A percentile compares a stretch with the other conserved stretches of the same genome.
These are phyloP conservation scores for Oceanodroma leucorhoa DNA, from an alignment of 2,797 vertebrate species.

Conservation along the genomic window DNA sequence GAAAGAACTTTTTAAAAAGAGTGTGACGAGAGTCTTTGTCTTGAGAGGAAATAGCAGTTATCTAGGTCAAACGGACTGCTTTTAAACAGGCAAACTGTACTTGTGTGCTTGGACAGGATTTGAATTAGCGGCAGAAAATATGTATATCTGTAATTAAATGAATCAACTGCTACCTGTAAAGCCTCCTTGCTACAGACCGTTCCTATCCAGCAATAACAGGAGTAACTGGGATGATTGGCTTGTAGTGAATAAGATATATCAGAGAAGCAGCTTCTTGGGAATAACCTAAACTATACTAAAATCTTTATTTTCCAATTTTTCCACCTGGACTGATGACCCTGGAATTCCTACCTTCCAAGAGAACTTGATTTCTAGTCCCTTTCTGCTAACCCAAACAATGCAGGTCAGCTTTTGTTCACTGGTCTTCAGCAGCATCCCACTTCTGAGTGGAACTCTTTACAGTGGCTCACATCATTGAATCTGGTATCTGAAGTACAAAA, in stretches of 20 bases:
- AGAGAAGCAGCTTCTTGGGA: not conserved
- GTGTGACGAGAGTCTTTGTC: not conserved
- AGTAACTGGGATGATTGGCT: not conserved
- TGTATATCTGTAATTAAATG: not conserved
- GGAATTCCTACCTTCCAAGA: not conserved
- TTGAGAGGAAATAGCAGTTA: not conserved
- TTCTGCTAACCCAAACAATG: not conserved
- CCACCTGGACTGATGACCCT: not conserved
- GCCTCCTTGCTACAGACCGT: not conserved
- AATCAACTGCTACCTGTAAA: not conserved
- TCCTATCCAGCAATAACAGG: not conserved
- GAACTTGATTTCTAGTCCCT: not conserved
- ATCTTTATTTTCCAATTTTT: not conserved
- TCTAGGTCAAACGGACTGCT: constrained; percentile 25
- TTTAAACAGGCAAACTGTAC: not conserved
- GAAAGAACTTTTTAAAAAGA: not conserved
- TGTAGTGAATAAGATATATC: not conserved
- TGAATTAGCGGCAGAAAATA: not conserved
- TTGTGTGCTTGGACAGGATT: not conserved
- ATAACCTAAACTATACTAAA: not conserved
- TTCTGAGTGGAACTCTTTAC: not conserved
- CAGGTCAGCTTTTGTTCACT: not conserved
- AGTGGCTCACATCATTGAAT: not conserved
- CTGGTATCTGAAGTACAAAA: not conserved
- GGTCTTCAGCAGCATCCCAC: not conserved